phyloP scores from a whole-genome alignment of 2,888 invertebrate genomes.

The Orchesellides sinensis region DNA sequence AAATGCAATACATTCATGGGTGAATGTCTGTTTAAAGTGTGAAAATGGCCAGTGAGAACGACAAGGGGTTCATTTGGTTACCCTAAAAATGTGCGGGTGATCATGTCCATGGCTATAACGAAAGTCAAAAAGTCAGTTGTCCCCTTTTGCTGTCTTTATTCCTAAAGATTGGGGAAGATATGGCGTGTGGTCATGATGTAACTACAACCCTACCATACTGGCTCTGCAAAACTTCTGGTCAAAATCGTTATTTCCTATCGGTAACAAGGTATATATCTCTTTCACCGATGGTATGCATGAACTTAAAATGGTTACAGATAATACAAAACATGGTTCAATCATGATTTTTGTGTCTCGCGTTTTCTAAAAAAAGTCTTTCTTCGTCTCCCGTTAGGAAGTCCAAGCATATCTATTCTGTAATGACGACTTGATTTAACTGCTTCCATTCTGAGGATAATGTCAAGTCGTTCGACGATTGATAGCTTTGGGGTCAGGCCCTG shows the following conservation, averaged over 20 bases:
- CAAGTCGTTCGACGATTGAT: slow-evolving; percentile 63
- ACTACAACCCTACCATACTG: slow-evolving; percentile 8
- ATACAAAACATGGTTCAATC: background rate
- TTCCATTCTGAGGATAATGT: slow-evolving; percentile 60
- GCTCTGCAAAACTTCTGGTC: background rate
- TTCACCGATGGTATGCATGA: background rate
- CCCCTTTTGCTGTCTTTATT: slow-evolving; percentile 17
- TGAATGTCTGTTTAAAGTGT: too few species aligned
- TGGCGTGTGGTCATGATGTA: slow-evolving; percentile 39
- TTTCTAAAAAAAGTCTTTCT: background rate
- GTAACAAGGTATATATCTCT: background rate
- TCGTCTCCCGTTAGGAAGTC: too few species aligned
- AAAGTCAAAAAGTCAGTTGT: slow-evolving; percentile 46
- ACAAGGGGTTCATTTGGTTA: too few species aligned
- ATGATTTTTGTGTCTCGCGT: background rate
- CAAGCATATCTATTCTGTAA: too few species aligned
- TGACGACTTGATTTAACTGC: slow-evolving; percentile 63
- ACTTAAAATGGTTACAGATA: background rate
- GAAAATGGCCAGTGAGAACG: too few species aligned
- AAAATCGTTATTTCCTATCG: background rate
- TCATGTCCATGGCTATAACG: slow-evolving; percentile 42
- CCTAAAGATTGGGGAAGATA: slow-evolving; percentile 32
- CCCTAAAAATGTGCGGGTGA: slow-evolving; percentile 17
- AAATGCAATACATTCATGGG: too few species aligned
- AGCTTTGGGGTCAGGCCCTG: slow-evolving; percentile 57